phyloP scores from a whole-genome alignment of 2,888 invertebrate genomes.

The Diaphora mendica region DNA sequence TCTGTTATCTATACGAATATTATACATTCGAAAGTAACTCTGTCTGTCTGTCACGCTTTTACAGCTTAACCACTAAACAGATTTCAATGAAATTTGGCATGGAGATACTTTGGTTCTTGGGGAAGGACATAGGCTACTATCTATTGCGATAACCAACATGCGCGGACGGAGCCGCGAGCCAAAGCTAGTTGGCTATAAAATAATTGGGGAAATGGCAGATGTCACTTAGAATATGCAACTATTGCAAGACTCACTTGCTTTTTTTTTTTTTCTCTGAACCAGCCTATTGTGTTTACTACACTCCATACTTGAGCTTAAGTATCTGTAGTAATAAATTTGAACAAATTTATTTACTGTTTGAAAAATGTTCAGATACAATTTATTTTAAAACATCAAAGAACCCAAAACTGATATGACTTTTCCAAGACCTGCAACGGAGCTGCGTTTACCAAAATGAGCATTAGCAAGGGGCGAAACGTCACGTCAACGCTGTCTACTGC shows the following conservation, averaged over 20 bases:
- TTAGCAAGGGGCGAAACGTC: slow-evolving; percentile 77
- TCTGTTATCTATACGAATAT: too few species aligned
- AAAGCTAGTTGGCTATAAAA: background rate
- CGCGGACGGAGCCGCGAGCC: too few species aligned
- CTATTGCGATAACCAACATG: too few species aligned
- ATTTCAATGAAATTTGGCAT: too few species aligned
- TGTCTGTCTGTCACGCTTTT: too few species aligned
- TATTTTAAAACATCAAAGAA: slow-evolving; percentile 59
- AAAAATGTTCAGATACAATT: background rate
- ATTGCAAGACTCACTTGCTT: background rate
- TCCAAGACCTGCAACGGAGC: slow-evolving; percentile 56
- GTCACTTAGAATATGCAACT: background rate
- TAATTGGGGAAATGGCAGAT: background rate
- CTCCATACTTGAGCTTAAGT: background rate
- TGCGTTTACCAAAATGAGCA: slow-evolving; percentile 70
- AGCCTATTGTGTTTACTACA: background rate
- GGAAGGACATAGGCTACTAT: too few species aligned
- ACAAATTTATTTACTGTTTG: background rate
- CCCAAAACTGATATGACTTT: slow-evolving; percentile 52
- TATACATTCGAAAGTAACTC: too few species aligned
- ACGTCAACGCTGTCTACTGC: slow-evolving; percentile 76
- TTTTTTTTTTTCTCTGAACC: background rate
- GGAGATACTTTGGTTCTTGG: too few species aligned
- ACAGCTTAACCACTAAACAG: too few species aligned
- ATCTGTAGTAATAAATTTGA: background rate